These are phyloP conservation scores for Drosophila baimaii DNA, from an alignment of 1,140 invertebrate species.

Conservation along the genomic window DNA sequence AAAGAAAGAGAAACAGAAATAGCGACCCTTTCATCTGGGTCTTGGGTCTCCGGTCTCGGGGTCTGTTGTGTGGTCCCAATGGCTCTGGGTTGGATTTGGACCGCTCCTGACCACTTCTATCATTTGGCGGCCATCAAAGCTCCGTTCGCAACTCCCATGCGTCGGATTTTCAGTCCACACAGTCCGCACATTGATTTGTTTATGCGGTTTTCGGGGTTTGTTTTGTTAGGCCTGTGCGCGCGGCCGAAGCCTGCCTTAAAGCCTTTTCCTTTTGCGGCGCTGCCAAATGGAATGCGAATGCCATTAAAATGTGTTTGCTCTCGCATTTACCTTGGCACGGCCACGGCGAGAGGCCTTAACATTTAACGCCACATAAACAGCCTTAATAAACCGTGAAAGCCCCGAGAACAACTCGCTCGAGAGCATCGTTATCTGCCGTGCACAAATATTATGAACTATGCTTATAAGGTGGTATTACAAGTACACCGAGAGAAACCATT, in stretches of 20 bases:
- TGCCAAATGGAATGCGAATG: conserved; percentile 72
- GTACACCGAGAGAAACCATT: not conserved
- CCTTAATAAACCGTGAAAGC: conserved; percentile 68
- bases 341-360: conserved; percentile 48
- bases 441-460: conserved; percentile 23
- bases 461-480: conserved; percentile 4
- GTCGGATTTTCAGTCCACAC: conserved; percentile 48
- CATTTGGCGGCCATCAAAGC: conserved; percentile 75
- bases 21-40: conserved; percentile 59
- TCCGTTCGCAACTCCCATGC: conserved; percentile 50
- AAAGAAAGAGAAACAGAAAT: conserved; percentile 39
- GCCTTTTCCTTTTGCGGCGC: conserved; percentile 35
- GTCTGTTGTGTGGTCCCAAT: conserved; percentile 53
- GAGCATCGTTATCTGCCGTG: conserved; percentile 38
- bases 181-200: conserved; percentile 71
- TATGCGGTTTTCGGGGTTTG: conserved; percentile 70
- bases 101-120: conserved; percentile 61
- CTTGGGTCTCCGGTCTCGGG: conserved; percentile 12
- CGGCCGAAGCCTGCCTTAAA: conserved; percentile 32
- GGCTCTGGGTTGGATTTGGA: conserved; percentile 31
- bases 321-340: conserved; percentile 73
- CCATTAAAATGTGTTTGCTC: conserved; percentile 80
- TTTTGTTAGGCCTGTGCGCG: conserved; percentile 72
- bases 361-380: conserved; percentile 80
- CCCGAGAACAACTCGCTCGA: conserved; percentile 38